These are phyloP conservation scores for Lophochroa leadbeateri DNA, from an alignment of 2,113 vertebrate genomes.

Conservation along the genomic window DNA sequence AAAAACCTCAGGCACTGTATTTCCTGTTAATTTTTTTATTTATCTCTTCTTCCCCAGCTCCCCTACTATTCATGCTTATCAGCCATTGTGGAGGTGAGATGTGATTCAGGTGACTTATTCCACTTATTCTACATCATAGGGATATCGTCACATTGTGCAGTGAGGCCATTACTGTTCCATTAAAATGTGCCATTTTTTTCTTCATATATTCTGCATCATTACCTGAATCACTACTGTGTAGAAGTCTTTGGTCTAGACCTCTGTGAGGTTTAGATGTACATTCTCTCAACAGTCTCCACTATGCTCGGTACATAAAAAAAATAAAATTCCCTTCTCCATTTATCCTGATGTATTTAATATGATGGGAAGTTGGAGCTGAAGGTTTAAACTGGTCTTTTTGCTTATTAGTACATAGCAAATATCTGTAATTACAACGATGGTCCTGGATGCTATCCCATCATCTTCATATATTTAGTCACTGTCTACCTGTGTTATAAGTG, in stretches of 20 bases:
- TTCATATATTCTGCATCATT: neutral
- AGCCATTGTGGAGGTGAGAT: neutral
- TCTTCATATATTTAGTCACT: neutral
- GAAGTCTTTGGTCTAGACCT: neutral
- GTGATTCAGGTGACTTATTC: neutral
- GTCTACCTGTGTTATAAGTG: neutral
- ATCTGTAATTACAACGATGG: fast-evolving
- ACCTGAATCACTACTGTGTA: neutral
- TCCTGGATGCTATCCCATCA: neutral
- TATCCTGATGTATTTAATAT: neutral
- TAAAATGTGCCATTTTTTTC: neutral
- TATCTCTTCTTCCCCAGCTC: neutral
- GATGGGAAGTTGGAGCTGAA: neutral
- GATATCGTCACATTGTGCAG: neutral
- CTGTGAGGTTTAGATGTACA: neutral
- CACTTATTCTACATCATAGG: neutral
- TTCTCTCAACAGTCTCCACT: neutral
- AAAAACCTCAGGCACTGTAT: neutral
- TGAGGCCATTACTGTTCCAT: neutral
- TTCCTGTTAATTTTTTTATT: neutral
- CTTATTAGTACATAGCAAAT: neutral
- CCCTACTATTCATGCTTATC: neutral
- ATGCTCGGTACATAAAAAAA: neutral
- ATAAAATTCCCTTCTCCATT: neutral
- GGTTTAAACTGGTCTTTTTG: neutral